phyloP scores from a whole-genome alignment of 2,888 invertebrate genomes.

The Heliconius aoede region DNA sequence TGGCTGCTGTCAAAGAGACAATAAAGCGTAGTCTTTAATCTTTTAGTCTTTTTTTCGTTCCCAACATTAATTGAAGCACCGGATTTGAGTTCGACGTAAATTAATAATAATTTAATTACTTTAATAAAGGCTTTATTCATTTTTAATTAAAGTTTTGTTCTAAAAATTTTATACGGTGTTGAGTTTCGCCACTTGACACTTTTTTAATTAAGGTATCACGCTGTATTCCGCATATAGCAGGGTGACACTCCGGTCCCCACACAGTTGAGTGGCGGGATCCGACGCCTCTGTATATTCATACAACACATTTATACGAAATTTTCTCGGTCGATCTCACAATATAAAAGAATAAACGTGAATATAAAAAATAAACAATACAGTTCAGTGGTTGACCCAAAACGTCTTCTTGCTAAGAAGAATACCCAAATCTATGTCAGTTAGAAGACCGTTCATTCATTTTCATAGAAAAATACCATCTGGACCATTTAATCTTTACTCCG shows the following conservation, averaged over 20 bases:
- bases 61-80: neutral
- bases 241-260: too few relatives aligned
- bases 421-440: neutral
- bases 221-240: too few relatives aligned
- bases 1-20: neutral
- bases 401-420: neutral
- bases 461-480: neutral
- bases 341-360: too few relatives aligned
- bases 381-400: neutral
- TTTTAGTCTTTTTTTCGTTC: slow-evolving; percentile 1
- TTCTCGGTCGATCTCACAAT: too few relatives aligned
- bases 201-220: too few relatives aligned
- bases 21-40: slow-evolving; percentile 3
- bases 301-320: too few relatives aligned
- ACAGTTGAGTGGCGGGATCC: too few relatives aligned
- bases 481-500: slow-evolving; percentile 21
- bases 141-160: neutral
- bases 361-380: neutral
- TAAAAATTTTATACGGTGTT: neutral
- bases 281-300: too few relatives aligned
- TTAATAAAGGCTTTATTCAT: neutral
- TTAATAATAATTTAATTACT: neutral
- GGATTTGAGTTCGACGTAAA: neutral
- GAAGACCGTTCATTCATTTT: neutral
- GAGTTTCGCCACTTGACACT: neutral